A percentile compares a stretch with the other conserved stretches of the same genome.
These are phyloP conservation scores for Motacilla tschutschensis DNA, from an alignment of 2,113 vertebrate genomes.

Conservation along the genomic window DNA sequence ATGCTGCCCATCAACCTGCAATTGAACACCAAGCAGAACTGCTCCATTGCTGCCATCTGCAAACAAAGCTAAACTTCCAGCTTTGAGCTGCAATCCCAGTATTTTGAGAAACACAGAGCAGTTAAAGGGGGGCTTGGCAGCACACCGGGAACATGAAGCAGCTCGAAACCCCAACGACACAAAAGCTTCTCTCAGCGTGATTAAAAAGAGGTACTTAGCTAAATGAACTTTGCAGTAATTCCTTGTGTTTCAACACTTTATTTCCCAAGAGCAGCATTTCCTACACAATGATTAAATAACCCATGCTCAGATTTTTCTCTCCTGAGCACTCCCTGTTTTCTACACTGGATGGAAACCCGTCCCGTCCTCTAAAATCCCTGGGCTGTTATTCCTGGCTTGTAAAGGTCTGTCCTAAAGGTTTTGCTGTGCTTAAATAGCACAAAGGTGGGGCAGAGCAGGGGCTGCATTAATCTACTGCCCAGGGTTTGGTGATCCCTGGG, in stretches of 20 bases:
- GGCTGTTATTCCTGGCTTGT: not conserved
- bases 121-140: not conserved
- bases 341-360: not conserved
- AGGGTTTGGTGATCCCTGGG: too few species aligned
- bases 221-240: not conserved
- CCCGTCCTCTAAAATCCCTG: not conserved
- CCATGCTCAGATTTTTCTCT: not conserved
- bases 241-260: not conserved
- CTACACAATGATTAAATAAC: not conserved
- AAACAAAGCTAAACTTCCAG: not conserved
- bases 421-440: not conserved
- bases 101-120: not conserved
- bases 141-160: not conserved
- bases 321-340: not conserved
- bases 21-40: not conserved
- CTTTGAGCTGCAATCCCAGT: not conserved
- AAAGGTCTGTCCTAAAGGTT: not conserved
- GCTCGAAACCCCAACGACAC: not conserved
- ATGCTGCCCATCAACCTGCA: not conserved
- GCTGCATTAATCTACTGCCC: not conserved
- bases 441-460: rapidly evolving
- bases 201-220: not conserved
- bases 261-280: not conserved
- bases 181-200: not conserved
- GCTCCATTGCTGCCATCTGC: not conserved